Evolutionary conservation across 1,140 invertebrate species (phyloP), one percentile per base, ranked within the genome.

Genomic region (Drosophila rufa): DNA sequence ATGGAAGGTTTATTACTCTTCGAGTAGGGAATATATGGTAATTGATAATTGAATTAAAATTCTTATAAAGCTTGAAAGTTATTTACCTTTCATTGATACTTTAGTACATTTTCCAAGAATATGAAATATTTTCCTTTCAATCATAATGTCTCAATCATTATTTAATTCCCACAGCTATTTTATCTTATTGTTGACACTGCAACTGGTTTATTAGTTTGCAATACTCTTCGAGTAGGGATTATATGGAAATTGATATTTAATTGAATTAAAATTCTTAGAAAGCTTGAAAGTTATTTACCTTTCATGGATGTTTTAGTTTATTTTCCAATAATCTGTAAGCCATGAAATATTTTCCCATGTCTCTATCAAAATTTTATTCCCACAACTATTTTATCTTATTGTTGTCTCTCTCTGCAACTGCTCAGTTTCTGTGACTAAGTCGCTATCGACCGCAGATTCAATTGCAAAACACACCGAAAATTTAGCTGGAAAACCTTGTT

Each of bases 401-500:
- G 33, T 57, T 65, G 15, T 30, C 17, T 25, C 8, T 30, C 17
- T 25, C 8, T 61, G 62, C 55, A 25, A 5, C 38, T 40, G 27
- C 40, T 65, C 14, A 17, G 38, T 40, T 55, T 12, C 61, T n/a
- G 45, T 50, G 15, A n/a, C n/a, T 14, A 42, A 68, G 15, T 25
- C 46, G 25, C 36, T 12, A 36, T 69, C 38, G 66, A 68, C 62
- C 66, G 38, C 62, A 17, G 12, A 58, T 58, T 59, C 51, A 59
- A 59, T 48, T 50, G 67, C 51, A 60, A 11, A 45, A 14, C 22
- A 60, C 22, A 25, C 43, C 43, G 30, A 38, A 59, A 60, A 25
- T 25, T 43, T 51, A 22, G 38, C 42, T 27, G 38, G 19, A 19
- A 51, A 57, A 19, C 15, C 25, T 17, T 51, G 33, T 75, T 47